Percentiles rank a stretch among this genome's conserved stretches.
phyloP scores from a whole-genome alignment of 1,140 invertebrate species.

The Radopholus similis region DNA sequence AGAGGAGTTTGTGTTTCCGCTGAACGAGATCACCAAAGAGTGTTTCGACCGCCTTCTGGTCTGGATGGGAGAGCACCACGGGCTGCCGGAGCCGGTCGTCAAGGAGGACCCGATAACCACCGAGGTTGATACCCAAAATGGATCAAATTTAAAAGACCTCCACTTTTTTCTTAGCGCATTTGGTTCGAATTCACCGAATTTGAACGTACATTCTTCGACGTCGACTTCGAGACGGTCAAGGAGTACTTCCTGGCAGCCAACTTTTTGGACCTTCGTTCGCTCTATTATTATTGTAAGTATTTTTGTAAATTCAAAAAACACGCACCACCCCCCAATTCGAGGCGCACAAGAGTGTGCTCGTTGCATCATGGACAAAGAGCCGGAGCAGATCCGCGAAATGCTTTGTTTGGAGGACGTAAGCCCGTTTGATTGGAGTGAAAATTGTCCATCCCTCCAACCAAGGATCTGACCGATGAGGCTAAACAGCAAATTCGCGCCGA shows the following conservation, averaged over 20 bases:
- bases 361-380: conserved; percentile 13
- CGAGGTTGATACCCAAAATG: not conserved
- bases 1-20: conserved; percentile 1
- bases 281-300: conserved; percentile 13
- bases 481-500: too few relatives aligned
- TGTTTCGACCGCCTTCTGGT: conserved; percentile 2
- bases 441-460: too few relatives aligned
- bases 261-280: conserved; percentile 5
- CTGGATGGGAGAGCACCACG: conserved; percentile 6
- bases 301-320: not conserved
- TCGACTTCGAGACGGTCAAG: conserved; percentile 13
- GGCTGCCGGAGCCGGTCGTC: not conserved
- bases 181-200: conserved; percentile 10
- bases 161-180: not conserved
- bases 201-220: not conserved
- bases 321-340: not conserved
- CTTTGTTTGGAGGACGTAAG: conserved; percentile 9
- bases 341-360: conserved; percentile 16
- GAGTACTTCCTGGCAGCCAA: conserved; percentile 12
- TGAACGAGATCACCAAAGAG: conserved; percentile 7
- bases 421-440: not conserved
- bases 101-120: not conserved
- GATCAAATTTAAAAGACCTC: not conserved
- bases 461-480: too few relatives aligned
- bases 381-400: conserved; percentile 12